Conservation (phyloP, 30 jellyfish, hydroid and myxozoan genomes). For the Haliclystus octoradiatus region DNA sequence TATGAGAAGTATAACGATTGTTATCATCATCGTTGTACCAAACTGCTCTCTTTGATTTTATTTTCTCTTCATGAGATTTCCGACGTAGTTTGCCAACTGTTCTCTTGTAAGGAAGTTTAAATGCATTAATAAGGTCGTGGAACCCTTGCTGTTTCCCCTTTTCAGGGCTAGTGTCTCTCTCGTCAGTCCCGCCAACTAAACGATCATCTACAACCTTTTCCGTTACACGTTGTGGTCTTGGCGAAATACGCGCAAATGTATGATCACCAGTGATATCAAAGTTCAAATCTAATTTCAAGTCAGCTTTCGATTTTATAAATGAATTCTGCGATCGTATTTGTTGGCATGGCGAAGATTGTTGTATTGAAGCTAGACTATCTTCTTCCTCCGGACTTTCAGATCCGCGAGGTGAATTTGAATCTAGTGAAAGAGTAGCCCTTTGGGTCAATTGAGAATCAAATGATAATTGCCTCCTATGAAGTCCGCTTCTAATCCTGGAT, state of each 20-base stretch:
- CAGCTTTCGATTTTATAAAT: neutral
- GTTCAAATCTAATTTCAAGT: neutral
- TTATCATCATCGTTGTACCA: neutral
- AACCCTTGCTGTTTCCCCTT: neutral
- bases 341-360: neutral
- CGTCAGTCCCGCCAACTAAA: neutral
- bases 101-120: neutral
- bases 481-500: conserved; percentile 2
- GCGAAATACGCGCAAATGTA: neutral
- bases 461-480: conserved; percentile 54
- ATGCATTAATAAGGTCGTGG: neutral
- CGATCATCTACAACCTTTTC: neutral
- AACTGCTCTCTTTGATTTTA: neutral
- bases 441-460: conserved; percentile 70
- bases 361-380: neutral
- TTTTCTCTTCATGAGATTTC: neutral
- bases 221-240: neutral
- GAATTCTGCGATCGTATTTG: neutral
- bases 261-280: neutral
- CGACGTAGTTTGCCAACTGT: neutral
- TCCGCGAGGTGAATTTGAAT: neutral
- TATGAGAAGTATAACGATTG: neutral
- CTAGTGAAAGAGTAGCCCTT: neutral
- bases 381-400: neutral
- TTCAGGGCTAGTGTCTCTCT: conserved; percentile 2